Conservation (phyloP, 2,113 vertebrate genomes). For the Rynchops niger region DNA sequence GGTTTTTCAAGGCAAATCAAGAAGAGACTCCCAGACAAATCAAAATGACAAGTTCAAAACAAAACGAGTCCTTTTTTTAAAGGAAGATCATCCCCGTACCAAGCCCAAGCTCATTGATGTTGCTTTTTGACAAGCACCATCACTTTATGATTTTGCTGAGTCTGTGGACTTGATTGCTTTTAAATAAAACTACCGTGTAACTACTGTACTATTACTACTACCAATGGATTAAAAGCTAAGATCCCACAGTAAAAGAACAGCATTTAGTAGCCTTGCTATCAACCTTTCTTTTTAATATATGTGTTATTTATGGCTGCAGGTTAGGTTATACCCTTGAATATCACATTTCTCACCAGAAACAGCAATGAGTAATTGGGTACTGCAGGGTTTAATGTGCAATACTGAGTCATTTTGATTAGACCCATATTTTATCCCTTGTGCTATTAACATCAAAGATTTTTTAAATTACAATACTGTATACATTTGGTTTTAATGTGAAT, state of each 20-base stretch:
- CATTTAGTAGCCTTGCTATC: slow-evolving; percentile 7
- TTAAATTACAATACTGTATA: background rate
- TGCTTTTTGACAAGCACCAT: slow-evolving; percentile 35
- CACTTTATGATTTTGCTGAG: slow-evolving; percentile 16
- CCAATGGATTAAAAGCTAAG: background rate
- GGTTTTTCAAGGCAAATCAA: slow-evolving; percentile 34
- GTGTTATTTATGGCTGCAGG: slow-evolving; percentile 43
- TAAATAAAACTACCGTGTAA: background rate
- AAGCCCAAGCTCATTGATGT: slow-evolving; percentile 43
- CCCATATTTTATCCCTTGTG: slow-evolving; percentile 63
- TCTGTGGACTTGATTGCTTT: background rate
- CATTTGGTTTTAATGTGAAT: slow-evolving; percentile 20
- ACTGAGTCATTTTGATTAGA: slow-evolving; percentile 71
- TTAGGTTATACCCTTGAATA: slow-evolving; percentile 45
- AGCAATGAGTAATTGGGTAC: slow-evolving; percentile 64
- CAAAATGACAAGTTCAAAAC: slow-evolving; percentile 51
- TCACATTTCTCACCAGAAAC: slow-evolving; percentile 64
- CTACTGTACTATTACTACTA: background rate
- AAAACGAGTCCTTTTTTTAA: background rate
- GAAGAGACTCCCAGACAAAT: slow-evolving; percentile 36
- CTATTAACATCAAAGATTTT: slow-evolving; percentile 46
- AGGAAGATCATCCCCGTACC: background rate
- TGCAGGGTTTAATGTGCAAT: slow-evolving; percentile 52
- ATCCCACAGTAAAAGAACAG: background rate
- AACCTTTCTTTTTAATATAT: background rate